Evolutionary conservation across 2,113 vertebrate species (phyloP).

Genomic region (Sphyrna mokarran): DNA sequence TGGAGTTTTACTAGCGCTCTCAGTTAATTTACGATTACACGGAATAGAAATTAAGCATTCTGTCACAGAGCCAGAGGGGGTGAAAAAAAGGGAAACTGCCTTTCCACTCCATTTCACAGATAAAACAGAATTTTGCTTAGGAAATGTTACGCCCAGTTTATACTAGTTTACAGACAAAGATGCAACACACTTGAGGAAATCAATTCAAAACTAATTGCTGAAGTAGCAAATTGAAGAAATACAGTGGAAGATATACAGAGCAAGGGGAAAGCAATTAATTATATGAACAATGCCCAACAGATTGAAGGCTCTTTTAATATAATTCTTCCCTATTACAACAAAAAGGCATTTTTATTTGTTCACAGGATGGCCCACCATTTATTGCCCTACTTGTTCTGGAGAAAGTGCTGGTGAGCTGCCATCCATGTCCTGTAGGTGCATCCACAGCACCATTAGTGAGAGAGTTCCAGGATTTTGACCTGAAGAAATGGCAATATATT

Average conservation of each 20-base stretch:
- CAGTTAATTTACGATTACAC: not conserved
- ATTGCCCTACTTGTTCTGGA: no score
- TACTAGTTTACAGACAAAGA: not conserved
- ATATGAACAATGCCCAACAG: not conserved
- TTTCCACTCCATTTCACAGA: not conserved
- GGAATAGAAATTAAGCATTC: not conserved
- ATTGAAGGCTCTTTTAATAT: not conserved
- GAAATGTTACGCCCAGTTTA: not conserved
- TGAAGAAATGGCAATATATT: no score
- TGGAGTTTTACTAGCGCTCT: not conserved
- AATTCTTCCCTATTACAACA: not conserved
- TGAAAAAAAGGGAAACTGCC: not conserved
- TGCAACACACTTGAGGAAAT: not conserved
- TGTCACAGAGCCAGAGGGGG: not conserved
- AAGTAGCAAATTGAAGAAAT: not conserved
- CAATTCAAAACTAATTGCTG: not conserved
- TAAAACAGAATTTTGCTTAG: not conserved
- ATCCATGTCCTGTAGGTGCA: no score
- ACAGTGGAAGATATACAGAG: not conserved
- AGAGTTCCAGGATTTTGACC: no score
- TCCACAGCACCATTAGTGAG: no score
- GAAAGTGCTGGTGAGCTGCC: no score
- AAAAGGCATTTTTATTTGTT: not conserved
- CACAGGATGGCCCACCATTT: no score
- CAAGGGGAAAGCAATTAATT: not conserved